Conservation (phyloP, 2,113 vertebrate genomes). For the Meleagris gallopavo region DNA sequence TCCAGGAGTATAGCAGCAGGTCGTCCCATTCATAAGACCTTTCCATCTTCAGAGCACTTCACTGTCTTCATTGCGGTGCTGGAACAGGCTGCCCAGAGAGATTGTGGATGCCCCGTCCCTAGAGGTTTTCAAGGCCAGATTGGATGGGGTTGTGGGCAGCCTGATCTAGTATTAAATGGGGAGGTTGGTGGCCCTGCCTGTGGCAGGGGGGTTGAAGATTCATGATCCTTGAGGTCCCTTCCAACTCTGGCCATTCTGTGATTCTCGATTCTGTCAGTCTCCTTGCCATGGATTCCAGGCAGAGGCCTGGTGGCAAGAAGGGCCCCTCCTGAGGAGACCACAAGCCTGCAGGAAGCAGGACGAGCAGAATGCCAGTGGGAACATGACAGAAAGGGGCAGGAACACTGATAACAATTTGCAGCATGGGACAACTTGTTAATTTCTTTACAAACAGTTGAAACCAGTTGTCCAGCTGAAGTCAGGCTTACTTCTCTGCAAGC, state of each 20-base stretch:
- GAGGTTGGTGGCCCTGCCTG: too few relatives aligned
- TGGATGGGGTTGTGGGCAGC: too few relatives aligned
- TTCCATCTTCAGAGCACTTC: neutral
- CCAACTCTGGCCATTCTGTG: too few relatives aligned
- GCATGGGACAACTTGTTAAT: neutral
- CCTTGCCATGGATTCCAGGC: neutral
- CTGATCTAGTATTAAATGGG: too few relatives aligned
- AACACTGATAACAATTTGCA: neutral
- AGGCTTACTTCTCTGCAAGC: neutral
- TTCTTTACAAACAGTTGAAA: neutral
- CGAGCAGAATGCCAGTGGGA: accelerated
- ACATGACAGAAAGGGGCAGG: neutral
- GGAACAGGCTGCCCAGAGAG: too few relatives aligned
- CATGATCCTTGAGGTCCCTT: too few relatives aligned
- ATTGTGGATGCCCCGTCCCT: too few relatives aligned
- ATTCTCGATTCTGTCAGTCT: neutral
- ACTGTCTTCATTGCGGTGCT: too few relatives aligned
- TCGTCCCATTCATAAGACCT: neutral
- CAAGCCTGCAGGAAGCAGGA: neutral
- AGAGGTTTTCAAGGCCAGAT: too few relatives aligned
- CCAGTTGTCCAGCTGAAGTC: neutral
- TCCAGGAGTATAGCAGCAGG: neutral
- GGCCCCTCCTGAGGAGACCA: neutral
- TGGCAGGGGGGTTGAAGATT: too few relatives aligned
- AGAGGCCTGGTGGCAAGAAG: neutral